Percentiles rank a stretch among this genome's conserved stretches.
These are phyloP conservation scores for Drosophila mettleri DNA, from an alignment of 2,888 invertebrate genomes.

Conservation along the genomic window DNA sequence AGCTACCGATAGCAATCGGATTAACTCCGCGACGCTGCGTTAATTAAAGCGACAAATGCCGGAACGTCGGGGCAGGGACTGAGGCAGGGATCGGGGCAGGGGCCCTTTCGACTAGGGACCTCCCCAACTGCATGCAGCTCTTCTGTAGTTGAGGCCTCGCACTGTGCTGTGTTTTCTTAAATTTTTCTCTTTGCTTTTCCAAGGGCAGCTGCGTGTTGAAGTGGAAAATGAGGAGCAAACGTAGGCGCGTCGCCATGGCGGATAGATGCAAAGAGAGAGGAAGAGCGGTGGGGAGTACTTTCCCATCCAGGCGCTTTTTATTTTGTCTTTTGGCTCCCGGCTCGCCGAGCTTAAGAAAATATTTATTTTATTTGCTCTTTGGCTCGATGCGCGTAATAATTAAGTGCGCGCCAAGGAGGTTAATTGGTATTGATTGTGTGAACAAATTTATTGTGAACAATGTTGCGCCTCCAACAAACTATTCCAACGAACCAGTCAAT, in stretches of 20 bases:
- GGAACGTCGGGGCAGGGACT: background rate
- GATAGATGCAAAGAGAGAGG: background rate
- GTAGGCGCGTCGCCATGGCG: conserved; percentile 24
- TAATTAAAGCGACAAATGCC: conserved; percentile 68
- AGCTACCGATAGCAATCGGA: conserved; percentile 38
- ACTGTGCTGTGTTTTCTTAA: conserved; percentile 43
- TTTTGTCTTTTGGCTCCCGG: conserved; percentile 28
- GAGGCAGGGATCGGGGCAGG: background rate
- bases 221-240: conserved; percentile 64
- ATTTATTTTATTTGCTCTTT: conserved; percentile 57
- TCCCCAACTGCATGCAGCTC: conserved; percentile 39
- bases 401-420: conserved; percentile 63
- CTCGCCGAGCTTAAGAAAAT: conserved; percentile 53
- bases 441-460: conserved; percentile 57
- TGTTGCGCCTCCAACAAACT: conserved; percentile 13
- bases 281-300: background rate
- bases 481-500: background rate
- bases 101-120: conserved; percentile 22
- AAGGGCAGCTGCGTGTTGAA: conserved; percentile 61
- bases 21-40: conserved; percentile 51
- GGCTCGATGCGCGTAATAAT: conserved; percentile 51
- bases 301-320: conserved; percentile 22
- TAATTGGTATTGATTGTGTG: conserved; percentile 76
- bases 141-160: background rate
- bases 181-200: conserved; percentile 53